Conservation (phyloP, 2,888 invertebrate species). For the Drosophila meridiana region DNA sequence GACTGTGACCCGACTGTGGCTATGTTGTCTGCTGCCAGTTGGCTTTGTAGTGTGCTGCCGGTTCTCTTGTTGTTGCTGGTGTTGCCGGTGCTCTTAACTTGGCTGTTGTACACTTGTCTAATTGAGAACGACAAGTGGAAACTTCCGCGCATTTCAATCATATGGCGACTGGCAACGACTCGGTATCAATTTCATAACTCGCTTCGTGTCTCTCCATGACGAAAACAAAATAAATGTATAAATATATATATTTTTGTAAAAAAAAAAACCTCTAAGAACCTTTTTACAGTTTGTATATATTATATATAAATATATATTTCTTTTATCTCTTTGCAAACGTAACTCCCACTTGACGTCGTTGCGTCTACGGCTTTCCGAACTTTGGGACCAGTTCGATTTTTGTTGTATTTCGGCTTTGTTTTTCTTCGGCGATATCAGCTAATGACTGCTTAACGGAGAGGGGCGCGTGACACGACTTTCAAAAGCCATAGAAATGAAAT, state of each 20-base stretch:
- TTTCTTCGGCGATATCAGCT: slow-evolving; percentile 24
- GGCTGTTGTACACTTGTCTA: slow-evolving; percentile 54
- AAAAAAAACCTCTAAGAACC: slow-evolving; percentile 10
- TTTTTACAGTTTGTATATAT: background rate
- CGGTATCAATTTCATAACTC: slow-evolving; percentile 72
- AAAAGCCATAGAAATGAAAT: background rate
- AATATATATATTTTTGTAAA: background rate
- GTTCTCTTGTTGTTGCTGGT: slow-evolving; percentile 7
- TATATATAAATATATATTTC: background rate
- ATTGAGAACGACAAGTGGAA: slow-evolving; percentile 70
- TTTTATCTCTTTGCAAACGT: background rate
- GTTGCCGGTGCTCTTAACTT: slow-evolving; percentile 9
- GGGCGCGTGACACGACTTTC: slow-evolving; percentile 21
- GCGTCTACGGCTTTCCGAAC: background rate
- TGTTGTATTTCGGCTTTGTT: background rate
- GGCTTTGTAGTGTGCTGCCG: slow-evolving; percentile 38
- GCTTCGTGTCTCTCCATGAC: slow-evolving; percentile 28
- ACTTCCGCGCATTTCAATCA: slow-evolving; percentile 72
- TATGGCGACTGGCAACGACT: slow-evolving; percentile 32
- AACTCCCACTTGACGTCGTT: slow-evolving; percentile 27
- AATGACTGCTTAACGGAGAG: background rate
- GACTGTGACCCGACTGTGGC: slow-evolving; percentile 41
- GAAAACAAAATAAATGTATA: slow-evolving; percentile 3
- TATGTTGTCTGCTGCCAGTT: slow-evolving; percentile 24
- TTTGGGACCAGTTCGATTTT: background rate